These are phyloP conservation scores for Papilio gigon DNA, from an alignment of 2,888 invertebrate genomes.

Conservation along the genomic window DNA sequence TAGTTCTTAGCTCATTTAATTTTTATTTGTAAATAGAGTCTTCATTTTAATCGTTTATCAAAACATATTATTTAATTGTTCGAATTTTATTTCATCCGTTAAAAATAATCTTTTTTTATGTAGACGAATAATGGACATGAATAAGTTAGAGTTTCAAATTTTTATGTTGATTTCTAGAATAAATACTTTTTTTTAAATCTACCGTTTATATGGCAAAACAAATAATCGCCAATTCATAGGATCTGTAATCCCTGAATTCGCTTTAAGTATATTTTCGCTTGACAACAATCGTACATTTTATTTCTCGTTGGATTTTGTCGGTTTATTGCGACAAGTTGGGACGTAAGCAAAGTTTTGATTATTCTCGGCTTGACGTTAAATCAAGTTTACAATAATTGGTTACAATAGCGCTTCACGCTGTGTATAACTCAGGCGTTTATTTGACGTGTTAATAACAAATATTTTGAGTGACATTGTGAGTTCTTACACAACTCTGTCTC, in stretches of 20 bases:
- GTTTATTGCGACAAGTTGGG: constrained; percentile 31
- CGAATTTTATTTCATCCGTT: not conserved
- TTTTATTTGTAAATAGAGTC: constrained; percentile 38
- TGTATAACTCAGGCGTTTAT: constrained; percentile 29
- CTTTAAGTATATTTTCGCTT: constrained; percentile 15
- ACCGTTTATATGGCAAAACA: not conserved
- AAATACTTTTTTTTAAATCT: not conserved
- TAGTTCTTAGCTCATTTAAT: constrained; percentile 40
- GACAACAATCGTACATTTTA: constrained; percentile 30
- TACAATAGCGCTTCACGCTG: constrained; percentile 29
- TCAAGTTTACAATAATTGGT: constrained; percentile 37
- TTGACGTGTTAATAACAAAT: constrained; percentile 28
- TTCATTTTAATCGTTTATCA: not conserved
- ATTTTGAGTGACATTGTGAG: constrained; percentile 27
- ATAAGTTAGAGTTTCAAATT: not conserved
- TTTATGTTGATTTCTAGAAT: not conserved
- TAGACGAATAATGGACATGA: not conserved
- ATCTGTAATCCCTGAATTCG: not conserved
- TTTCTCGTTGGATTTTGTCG: constrained; percentile 25
- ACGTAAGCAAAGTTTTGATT: constrained; percentile 40
- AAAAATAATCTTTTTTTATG: not conserved
- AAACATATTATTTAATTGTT: not conserved
- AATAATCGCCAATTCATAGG: not conserved
- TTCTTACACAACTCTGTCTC: not conserved
- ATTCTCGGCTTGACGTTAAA: constrained; percentile 29